These are phyloP conservation scores for Sciurus niger DNA, from an alignment of 2,113 vertebrate genomes.

Conservation along the genomic window DNA sequence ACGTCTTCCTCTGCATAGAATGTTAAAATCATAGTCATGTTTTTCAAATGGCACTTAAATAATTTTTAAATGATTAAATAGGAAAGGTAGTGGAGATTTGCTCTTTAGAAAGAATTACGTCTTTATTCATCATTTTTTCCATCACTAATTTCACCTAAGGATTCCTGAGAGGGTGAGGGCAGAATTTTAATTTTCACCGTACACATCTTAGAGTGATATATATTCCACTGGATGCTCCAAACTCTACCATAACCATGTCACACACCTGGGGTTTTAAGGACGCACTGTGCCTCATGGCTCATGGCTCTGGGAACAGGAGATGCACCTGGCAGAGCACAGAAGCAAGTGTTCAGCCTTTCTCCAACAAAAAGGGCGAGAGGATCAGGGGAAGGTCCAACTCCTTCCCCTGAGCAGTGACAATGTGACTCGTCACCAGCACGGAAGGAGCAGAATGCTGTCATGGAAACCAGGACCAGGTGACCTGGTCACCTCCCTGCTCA, in stretches of 20 bases:
- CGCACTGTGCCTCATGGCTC: not conserved
- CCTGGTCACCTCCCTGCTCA: rapidly evolving
- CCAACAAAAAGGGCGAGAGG: too few relatives aligned
- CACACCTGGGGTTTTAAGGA: slow-evolving; percentile 75
- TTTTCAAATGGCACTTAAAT: slow-evolving; percentile 85
- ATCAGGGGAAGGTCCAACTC: not conserved
- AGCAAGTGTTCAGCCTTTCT: too few relatives aligned
- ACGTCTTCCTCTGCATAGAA: slow-evolving; percentile 69
- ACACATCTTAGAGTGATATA: slow-evolving; percentile 66
- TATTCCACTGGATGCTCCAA: slow-evolving; percentile 18
- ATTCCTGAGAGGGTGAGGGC: slow-evolving; percentile 50
- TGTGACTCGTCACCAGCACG: rapidly evolving
- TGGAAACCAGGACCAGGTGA: not conserved
- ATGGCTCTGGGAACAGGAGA: not conserved
- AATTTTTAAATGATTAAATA: slow-evolving; percentile 86
- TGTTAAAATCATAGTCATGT: slow-evolving; percentile 80
- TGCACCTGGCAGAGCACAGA: not conserved
- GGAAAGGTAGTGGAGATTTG: slow-evolving; percentile 75
- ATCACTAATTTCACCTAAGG: slow-evolving; percentile 75
- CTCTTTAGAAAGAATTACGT: slow-evolving; percentile 84
- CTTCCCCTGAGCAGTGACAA: not conserved
- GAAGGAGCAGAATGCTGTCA: rapidly evolving
- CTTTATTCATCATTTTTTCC: slow-evolving; percentile 65
- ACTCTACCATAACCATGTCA: slow-evolving; percentile 75
- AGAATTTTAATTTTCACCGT: slow-evolving; percentile 75